Evolutionary conservation across 2,797 vertebrate species (phyloP).

Genomic region (Gymnopithys bicolor): DNA sequence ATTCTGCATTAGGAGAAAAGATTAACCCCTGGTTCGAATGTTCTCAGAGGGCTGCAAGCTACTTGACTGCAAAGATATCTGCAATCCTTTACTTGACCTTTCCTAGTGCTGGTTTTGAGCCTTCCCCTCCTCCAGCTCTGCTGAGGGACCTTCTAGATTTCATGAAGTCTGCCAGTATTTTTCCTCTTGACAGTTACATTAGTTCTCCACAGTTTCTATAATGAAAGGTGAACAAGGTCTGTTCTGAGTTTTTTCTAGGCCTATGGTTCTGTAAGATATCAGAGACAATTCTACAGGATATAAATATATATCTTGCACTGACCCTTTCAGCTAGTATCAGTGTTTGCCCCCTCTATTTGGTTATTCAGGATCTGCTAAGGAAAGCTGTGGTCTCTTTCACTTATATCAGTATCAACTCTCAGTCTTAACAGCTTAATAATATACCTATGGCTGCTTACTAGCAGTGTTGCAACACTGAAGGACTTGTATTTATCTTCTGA

Average conservation of each 20-base stretch:
- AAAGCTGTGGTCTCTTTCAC: neutral
- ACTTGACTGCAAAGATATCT: neutral
- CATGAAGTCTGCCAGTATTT: neutral
- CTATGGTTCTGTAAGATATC: neutral
- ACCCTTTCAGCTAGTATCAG: neutral
- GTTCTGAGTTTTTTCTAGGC: neutral
- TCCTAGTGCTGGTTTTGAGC: neutral
- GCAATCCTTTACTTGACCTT: neutral
- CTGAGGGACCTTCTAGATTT: neutral
- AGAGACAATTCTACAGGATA: neutral
- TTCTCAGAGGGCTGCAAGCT: neutral
- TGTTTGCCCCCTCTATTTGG: neutral
- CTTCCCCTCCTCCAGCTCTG: rapidly evolving
- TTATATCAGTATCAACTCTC: neutral
- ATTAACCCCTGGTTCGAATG: neutral
- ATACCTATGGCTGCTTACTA: neutral
- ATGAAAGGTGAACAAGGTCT: constrained; percentile 10
- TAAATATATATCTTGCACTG: neutral
- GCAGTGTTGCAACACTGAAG: neutral
- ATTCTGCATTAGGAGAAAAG: neutral
- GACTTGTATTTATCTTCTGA: neutral
- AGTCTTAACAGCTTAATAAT: neutral
- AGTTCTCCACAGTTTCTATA: neutral
- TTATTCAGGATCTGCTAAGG: neutral
- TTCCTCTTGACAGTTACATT: constrained; percentile 9